A percentile compares a stretch with the other conserved stretches of the same genome.
phyloP scores from a whole-genome alignment of 1,140 invertebrate genomes.

The Ostrea denselamellosa region DNA sequence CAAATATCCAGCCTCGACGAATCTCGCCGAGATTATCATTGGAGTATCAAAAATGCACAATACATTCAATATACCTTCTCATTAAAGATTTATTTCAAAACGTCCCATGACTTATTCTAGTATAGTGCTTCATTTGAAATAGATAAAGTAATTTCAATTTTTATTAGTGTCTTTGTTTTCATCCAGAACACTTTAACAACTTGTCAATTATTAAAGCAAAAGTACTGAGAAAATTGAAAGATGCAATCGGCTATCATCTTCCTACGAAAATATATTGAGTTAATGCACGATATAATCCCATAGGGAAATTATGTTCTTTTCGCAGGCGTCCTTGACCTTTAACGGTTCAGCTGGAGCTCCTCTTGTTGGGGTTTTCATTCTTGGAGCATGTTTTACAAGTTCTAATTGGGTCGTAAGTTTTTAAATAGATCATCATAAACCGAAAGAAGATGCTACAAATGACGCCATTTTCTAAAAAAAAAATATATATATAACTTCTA shows the following conservation, averaged over 20 bases:
- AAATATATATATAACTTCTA: too few relatives aligned
- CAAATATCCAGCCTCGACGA: too few relatives aligned
- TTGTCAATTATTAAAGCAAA: neutral
- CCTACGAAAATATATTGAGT: neutral
- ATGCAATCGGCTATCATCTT: neutral
- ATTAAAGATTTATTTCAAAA: too few relatives aligned
- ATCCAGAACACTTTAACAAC: neutral
- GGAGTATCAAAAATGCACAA: too few relatives aligned
- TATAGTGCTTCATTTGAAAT: too few relatives aligned
- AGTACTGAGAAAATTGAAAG: neutral
- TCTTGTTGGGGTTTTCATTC: constrained; percentile 70
- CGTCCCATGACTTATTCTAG: too few relatives aligned
- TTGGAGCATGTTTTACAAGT: constrained; percentile 65
- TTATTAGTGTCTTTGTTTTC: neutral
- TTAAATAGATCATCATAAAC: too few relatives aligned
- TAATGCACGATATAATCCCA: neutral
- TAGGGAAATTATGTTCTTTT: neutral
- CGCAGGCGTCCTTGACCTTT: constrained; percentile 65
- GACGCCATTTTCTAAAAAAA: too few relatives aligned
- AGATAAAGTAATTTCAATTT: neutral
- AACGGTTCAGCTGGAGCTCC: constrained; percentile 70
- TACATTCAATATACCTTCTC: too few relatives aligned
- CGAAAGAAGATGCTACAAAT: too few relatives aligned
- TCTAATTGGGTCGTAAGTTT: constrained; percentile 70
- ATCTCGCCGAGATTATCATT: too few relatives aligned